Percentiles rank a stretch among this genome's conserved stretches.
Evolutionary conservation across 2,797 vertebrate genomes (phyloP).

Genomic region (Calcarius lapponicus): DNA sequence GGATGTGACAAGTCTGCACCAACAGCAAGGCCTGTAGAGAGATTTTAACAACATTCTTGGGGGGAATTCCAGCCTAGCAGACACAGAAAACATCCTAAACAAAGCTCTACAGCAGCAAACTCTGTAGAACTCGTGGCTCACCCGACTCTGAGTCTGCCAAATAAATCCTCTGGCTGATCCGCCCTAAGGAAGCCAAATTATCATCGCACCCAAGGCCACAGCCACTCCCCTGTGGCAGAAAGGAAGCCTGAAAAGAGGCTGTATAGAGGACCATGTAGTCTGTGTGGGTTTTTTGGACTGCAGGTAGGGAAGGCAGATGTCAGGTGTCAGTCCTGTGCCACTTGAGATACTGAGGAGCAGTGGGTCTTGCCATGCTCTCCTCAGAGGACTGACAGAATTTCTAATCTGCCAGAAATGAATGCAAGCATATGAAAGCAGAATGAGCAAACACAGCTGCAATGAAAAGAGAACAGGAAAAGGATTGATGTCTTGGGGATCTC

Average conservation of each 20-base stretch:
- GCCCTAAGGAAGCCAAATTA: neutral
- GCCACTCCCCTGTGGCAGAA: neutral
- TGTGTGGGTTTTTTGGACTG: neutral
- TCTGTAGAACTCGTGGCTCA: neutral
- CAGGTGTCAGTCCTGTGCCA: neutral
- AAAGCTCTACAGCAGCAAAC: neutral
- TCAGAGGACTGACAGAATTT: neutral
- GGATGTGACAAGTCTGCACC: fast-evolving
- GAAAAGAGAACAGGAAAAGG: neutral
- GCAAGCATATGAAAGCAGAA: neutral
- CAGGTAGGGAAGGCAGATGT: neutral
- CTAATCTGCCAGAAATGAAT: neutral
- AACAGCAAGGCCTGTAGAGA: neutral
- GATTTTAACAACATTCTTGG: neutral
- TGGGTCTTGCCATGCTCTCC: neutral
- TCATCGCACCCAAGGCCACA: neutral
- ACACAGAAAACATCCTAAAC: neutral
- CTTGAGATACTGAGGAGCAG: neutral
- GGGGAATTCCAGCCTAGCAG: neutral
- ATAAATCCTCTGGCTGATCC: neutral
- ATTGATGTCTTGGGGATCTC: neutral
- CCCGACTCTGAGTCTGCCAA: neutral
- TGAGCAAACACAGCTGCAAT: neutral
- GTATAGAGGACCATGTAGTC: fast-evolving
- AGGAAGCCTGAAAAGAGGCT: neutral